Evolutionary conservation across 2,888 invertebrate species (phyloP), one percentile per base, ranked within the genome.

Genomic region (Arctia plantaginis): DNA sequence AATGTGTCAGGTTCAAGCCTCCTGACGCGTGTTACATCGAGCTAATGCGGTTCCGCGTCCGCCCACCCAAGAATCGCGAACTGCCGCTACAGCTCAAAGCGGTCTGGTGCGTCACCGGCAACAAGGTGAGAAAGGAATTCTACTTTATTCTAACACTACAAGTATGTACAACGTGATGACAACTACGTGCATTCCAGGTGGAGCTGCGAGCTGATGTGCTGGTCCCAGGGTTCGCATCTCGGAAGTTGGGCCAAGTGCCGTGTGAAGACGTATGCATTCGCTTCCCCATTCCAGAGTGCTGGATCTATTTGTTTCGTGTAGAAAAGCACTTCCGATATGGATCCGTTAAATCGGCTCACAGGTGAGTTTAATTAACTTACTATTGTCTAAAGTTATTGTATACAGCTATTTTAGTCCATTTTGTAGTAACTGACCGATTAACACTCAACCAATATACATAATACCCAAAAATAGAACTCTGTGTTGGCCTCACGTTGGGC

Each of bases 21-120:
- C 98, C 99, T 69, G 99, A 99, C 96, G 99, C 99, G 87, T 99
- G 99, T 94, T 99, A 99, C 95, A 98, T 99, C 92, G 99, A 99
- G 96, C 95, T 99, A 91, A 97, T 99, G 97, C 96, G 99, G 88
- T 99, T 99, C 96, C 97, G 99, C 82, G 98, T 99, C 85, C 97
- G 99, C 79, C 99, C 99, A 73, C 99, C 99, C 73, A 98, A 98
- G 94, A 99, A 99, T 96, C 97, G 99, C 82, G 99, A 99, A 96
- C 97, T 99, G 91, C 99, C 99, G 72, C 96, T 99, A 83, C 99
- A 99, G 93, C 96, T 99, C 71, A 99, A 98, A 93, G 98, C 98
- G 70, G 97, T 97, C 71, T 98, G 99, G 97, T 98, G 98, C 91
- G 97, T 98, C 82, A 98, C 97, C 66, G 98, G 98, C 75, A 98